Evolutionary conservation across 2,797 vertebrate species (phyloP), one percentile per base, ranked within the genome.

Genomic region (Esox masquinongy): DNA sequence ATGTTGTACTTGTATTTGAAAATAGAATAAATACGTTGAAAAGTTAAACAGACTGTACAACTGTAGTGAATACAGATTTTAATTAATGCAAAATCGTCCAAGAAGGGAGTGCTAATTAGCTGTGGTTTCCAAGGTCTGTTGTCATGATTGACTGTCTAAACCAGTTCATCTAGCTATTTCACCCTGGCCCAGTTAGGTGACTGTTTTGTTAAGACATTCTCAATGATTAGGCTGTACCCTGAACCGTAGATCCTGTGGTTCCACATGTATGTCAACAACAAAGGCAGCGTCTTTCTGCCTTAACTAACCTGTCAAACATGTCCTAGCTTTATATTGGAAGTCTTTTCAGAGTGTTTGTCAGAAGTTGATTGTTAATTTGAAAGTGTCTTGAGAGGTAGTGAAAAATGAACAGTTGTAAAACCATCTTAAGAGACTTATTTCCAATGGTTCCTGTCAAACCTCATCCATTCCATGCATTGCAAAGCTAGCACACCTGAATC

Each of bases 161-260:
- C 79, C 59, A 24, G 59, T 86, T 80, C 76, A 76, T 76, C 79
- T 86, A 78, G 82, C 78, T 74, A 74, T 84, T 78, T 53, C 78
- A 29, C 49, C n/a, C 43, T 49, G 43, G 22, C 22, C n/a, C 24
- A 64, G 75, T 90, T 90, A 83, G 43, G 78, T 87, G 87, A 89
- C 56, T 7, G 49, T 43, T 67, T 74, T 77, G 64, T 75, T 79
- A 12, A 31, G 81, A 76, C 64, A 31, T 43, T 75, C 16, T 73
- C 74, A 77, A 85, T 85, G 80, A 82, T 79, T 85, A 77, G 68
- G 77, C 78, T 50, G 70, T 59, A 17, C 63, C n/a, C 36, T 80
- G 77, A 78, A 2, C 36, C 61, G 76, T 1, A 66, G 73, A 34
- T 66, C 26, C 26, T 66, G 29, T 31, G 29, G 24, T 1, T 0